These are phyloP conservation scores for Pampusana beccarii DNA, from an alignment of 2,113 vertebrate species.

Conservation along the genomic window DNA sequence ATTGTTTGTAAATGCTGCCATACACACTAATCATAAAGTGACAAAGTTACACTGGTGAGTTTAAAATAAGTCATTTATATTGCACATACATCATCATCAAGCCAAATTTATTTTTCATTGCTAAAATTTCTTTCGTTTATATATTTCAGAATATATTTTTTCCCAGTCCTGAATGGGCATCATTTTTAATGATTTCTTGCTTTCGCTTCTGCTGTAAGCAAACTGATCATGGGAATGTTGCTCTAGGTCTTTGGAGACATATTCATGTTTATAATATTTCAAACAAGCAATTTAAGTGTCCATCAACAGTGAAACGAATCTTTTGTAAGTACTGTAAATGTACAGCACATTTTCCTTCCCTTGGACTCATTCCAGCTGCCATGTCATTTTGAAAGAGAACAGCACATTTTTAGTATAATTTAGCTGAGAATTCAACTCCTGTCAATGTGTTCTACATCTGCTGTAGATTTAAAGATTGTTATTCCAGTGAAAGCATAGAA, in stretches of 20 bases:
- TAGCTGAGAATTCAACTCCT: constrained; percentile 49
- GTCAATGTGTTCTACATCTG: constrained; percentile 50
- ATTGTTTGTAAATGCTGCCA: constrained; percentile 57
- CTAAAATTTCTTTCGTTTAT: constrained; percentile 1
- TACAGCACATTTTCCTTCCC: constrained; percentile 60
- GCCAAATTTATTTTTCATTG: constrained; percentile 3
- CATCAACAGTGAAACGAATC: constrained; percentile 39
- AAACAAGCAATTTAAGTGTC: constrained; percentile 48
- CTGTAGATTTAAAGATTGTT: constrained; percentile 62
- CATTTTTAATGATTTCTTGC: constrained; percentile 1
- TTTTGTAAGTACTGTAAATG: constrained; percentile 70
- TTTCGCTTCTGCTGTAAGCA: constrained; percentile 28
- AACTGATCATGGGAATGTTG: constrained; percentile 12
- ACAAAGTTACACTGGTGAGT: constrained; percentile 37
- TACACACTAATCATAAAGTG: constrained; percentile 28
- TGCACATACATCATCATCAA: constrained; percentile 18
- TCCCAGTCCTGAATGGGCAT: background rate
- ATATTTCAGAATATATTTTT: background rate
- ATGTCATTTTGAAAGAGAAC: constrained; percentile 55
- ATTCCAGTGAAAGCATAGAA: constrained; percentile 64
- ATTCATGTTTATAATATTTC: constrained; percentile 14
- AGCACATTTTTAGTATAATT: constrained; percentile 54
- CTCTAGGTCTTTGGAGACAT: constrained; percentile 13
- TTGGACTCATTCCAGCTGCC: constrained; percentile 62
- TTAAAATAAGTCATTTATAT: constrained; percentile 9